These are phyloP conservation scores for Coptodon bakossiorum DNA, from an alignment of 2,113 vertebrate species.

Conservation along the genomic window DNA sequence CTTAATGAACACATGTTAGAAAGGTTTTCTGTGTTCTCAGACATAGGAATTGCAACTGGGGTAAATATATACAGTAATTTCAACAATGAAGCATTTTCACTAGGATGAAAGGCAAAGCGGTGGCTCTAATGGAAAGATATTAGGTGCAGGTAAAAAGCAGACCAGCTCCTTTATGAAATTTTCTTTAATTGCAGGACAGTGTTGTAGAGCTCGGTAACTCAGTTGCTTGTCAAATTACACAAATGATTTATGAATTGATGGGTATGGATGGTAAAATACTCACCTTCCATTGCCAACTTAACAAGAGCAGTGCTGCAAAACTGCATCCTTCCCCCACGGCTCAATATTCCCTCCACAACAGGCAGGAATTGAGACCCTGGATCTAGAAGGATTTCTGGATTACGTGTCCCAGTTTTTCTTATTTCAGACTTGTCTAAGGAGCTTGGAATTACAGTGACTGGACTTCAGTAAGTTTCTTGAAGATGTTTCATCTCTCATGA, in stretches of 20 bases:
- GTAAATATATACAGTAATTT: neutral
- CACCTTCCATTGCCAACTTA: neutral
- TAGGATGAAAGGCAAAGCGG: neutral
- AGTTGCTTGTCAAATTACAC: neutral
- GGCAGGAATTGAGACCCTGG: neutral
- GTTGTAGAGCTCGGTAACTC: neutral
- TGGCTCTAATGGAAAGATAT: neutral
- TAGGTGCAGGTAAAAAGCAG: neutral
- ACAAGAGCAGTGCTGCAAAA: neutral
- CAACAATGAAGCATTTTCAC: neutral
- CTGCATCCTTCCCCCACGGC: neutral
- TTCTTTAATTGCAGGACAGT: neutral
- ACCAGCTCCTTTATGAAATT: neutral
- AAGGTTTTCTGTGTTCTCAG: neutral
- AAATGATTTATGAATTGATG: neutral
- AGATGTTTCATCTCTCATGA: neutral
- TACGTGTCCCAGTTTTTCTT: neutral
- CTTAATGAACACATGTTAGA: constrained; percentile 14
- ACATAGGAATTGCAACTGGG: neutral
- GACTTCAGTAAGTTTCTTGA: neutral
- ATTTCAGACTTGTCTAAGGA: neutral
- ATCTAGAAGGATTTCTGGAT: neutral
- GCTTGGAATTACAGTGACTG: neutral
- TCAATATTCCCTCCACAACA: neutral
- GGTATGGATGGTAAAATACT: neutral